These are phyloP conservation scores for Drosophila nebulosa DNA, from an alignment of 1,140 invertebrate species.

Conservation along the genomic window DNA sequence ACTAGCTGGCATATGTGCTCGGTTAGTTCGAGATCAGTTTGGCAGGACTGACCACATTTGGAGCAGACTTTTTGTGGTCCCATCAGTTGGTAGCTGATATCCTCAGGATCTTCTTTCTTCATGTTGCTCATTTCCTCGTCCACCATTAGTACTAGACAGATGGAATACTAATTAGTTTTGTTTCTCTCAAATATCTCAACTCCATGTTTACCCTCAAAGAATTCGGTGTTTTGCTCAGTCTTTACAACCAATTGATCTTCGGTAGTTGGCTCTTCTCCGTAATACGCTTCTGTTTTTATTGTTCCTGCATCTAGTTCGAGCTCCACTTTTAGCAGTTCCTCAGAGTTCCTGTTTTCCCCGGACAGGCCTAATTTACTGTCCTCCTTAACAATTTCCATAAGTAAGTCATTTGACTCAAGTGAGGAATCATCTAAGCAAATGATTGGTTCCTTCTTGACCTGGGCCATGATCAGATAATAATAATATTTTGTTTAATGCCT, in stretches of 20 bases:
- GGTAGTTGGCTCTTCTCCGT: background rate
- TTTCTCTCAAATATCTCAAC: background rate
- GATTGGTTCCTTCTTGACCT: background rate
- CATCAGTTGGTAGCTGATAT: constrained; percentile 1
- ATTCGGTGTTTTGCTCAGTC: background rate
- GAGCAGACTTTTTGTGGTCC: constrained; percentile 2
- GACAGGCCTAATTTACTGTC: background rate
- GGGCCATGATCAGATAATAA: background rate
- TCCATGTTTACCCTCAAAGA: background rate
- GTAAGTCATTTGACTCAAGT: background rate
- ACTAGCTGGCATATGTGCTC: background rate
- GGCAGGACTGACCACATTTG: background rate
- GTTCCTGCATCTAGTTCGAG: background rate
- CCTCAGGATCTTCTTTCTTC: background rate
- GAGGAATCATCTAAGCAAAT: background rate
- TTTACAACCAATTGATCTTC: background rate
- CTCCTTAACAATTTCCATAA: background rate
- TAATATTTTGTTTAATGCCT: background rate
- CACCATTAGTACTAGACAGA: background rate
- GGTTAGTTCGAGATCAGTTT: background rate
- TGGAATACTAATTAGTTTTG: background rate
- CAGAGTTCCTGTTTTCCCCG: background rate
- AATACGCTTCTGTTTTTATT: background rate
- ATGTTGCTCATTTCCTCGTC: background rate
- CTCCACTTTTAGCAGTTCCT: background rate